A percentile compares a stretch with the other conserved stretches of the same genome.
Conservation (phyloP, 2,888 invertebrate species). For the Drosophila paracracens region DNA sequence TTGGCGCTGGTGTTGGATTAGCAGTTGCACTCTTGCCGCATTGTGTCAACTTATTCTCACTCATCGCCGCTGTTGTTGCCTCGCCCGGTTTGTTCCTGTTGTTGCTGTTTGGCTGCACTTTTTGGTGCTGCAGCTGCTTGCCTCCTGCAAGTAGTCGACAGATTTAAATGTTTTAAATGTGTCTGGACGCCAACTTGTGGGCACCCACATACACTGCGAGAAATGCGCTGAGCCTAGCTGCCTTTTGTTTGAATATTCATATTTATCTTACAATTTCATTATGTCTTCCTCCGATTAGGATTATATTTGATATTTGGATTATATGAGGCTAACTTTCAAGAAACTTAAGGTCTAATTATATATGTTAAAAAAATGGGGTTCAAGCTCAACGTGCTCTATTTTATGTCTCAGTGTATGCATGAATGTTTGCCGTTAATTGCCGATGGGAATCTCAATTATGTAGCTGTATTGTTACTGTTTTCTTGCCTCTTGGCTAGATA, state of each 20-base stretch:
- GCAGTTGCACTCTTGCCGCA: conserved; percentile 39
- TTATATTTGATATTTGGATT: too few relatives aligned
- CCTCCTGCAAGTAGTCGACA: conserved; percentile 67
- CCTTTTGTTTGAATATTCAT: not conserved
- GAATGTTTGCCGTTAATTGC: conserved; percentile 20
- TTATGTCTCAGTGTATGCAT: not conserved
- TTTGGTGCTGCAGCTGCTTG: conserved; percentile 50
- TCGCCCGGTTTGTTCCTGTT: not conserved
- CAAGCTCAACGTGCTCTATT: not conserved
- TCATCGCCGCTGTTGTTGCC: conserved; percentile 25
- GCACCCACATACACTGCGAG: not conserved
- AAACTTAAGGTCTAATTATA: not conserved
- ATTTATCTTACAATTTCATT: not conserved
- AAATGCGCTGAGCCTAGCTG: not conserved
- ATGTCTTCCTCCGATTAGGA: not conserved
- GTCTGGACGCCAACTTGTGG: not conserved
- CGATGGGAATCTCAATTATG: conserved; percentile 5
- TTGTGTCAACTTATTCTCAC: conserved; percentile 69
- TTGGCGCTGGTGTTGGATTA: conserved; percentile 35
- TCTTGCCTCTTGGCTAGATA: not conserved
- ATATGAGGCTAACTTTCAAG: not conserved
- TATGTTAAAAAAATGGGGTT: too few relatives aligned
- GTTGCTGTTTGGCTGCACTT: conserved; percentile 46
- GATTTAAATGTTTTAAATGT: conserved; percentile 60
- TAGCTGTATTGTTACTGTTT: conserved; percentile 1